Evolutionary conservation across 2,797 vertebrate species (phyloP), one percentile per base, ranked within the genome.

Genomic region (Emys orbicularis): DNA sequence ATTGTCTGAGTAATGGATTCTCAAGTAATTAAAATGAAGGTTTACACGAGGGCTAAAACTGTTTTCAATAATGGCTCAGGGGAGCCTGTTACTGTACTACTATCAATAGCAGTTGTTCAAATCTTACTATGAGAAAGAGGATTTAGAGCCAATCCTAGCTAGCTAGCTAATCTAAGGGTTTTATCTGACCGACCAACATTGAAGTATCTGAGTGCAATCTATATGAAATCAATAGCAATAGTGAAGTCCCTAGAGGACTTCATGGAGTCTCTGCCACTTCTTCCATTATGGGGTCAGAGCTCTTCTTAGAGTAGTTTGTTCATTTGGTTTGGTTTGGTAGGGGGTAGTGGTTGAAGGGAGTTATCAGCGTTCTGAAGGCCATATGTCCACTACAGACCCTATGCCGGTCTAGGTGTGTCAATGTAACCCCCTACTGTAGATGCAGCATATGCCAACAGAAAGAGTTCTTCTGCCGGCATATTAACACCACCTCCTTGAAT

Each of bases 131-230:
- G 92, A 59, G 57, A 92, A 87, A 91, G 34, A 29, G 8, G 68
- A 84, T 92, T 89, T 91, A 49, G 57, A 90, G 88, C 52, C 89
- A 27, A 1, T 89, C 12, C 65, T 91, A 10, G 87, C 90, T 93
- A 47, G 8, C 31, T 23, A 68, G 65, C 5, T 76, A 76, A 47
- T 29, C 61, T 54, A 81, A 79, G 18, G 86, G 87, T 84, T 65
- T 34, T 49, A 56, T 16, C 3, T 41, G 61, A 2, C 54, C 81
- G 77, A 44, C 12, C 87, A 5, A 49, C 44, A 57, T 11, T 84
- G 49, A 53, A 34, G 12, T 1, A 18, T 29, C 65, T 84, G 90
- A n/a, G 3, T 83, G 37, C 5, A 3, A 12, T 83, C 68, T 77
- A 19, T 7, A 7, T 81, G 86, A 93, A 83, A 92, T 89, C 50